These are phyloP conservation scores for Cossypha caffra DNA, from an alignment of 2,797 vertebrate genomes.

Conservation along the genomic window DNA sequence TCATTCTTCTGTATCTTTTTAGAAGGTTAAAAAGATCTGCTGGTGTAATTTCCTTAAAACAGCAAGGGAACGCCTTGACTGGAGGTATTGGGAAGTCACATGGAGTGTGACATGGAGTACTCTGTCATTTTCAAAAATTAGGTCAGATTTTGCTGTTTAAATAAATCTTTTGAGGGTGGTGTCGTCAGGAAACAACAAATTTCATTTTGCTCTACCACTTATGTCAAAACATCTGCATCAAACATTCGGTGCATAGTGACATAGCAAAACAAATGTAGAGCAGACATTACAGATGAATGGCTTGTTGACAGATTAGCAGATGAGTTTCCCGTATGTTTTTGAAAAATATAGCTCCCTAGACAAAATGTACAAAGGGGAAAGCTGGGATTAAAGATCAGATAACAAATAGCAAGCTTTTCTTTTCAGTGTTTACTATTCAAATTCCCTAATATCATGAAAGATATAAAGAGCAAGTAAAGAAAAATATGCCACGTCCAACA, in stretches of 20 bases:
- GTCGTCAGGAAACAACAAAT: conserved; percentile 26
- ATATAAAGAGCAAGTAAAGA: background rate
- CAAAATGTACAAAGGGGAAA: conserved; percentile 13
- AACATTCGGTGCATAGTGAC: conserved; percentile 14
- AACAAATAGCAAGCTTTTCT: conserved; percentile 26
- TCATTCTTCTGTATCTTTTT: background rate
- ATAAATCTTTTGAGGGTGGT: background rate
- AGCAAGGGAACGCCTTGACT: background rate
- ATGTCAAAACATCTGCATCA: conserved; percentile 53
- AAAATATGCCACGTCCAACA: background rate
- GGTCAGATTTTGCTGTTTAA: background rate
- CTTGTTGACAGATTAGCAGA: conserved; percentile 64
- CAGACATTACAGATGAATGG: conserved; percentile 30
- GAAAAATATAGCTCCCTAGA: conserved; percentile 34
- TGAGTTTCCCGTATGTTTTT: conserved; percentile 44
- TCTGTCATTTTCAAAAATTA: conserved; percentile 4
- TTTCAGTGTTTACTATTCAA: conserved; percentile 34
- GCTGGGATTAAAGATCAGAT: conserved; percentile 37
- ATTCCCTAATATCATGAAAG: background rate
- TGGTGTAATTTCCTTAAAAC: background rate
- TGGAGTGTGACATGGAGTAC: background rate
- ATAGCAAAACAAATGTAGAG: conserved; percentile 50
- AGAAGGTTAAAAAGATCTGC: background rate
- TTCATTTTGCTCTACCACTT: conserved; percentile 14
- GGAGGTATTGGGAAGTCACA: background rate